Conservation (phyloP, 2,113 vertebrate species). For the Coreoperca whiteheadi region DNA sequence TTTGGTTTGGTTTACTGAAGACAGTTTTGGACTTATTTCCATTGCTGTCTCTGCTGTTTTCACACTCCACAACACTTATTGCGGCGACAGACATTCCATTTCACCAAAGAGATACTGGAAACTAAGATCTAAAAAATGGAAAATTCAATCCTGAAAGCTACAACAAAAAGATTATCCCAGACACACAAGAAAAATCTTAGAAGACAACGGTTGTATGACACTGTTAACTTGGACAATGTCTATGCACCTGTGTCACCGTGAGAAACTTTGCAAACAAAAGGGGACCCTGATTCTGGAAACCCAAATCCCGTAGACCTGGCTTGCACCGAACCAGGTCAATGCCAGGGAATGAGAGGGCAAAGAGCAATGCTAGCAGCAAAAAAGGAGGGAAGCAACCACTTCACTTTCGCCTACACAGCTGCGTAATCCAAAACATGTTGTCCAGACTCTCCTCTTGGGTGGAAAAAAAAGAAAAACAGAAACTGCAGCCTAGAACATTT, state of each 20-base stretch:
- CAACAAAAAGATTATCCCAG: neutral
- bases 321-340: neutral
- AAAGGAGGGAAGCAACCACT: constrained; percentile 25
- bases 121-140: neutral
- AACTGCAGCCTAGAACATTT: constrained; percentile 37
- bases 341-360: constrained; percentile 8
- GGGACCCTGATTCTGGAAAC: neutral
- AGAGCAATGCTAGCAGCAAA: constrained; percentile 39
- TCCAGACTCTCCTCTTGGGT: constrained; percentile 14
- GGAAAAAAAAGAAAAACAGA: no score
- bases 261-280: neutral
- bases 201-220: neutral
- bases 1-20: neutral
- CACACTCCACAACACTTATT: neutral
- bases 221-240: neutral
- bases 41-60: no score
- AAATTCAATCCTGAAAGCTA: neutral
- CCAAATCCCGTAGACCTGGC: neutral
- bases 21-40: no score
- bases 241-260: neutral
- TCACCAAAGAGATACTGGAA: neutral
- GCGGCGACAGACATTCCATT: neutral
- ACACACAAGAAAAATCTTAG: constrained; percentile 3
- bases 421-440: constrained; percentile 37
- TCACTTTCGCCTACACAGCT: constrained; percentile 58